Evolutionary conservation across 2,113 vertebrate genomes (phyloP), one percentile per base, ranked within the genome.

Genomic region (Malurus elegans): DNA sequence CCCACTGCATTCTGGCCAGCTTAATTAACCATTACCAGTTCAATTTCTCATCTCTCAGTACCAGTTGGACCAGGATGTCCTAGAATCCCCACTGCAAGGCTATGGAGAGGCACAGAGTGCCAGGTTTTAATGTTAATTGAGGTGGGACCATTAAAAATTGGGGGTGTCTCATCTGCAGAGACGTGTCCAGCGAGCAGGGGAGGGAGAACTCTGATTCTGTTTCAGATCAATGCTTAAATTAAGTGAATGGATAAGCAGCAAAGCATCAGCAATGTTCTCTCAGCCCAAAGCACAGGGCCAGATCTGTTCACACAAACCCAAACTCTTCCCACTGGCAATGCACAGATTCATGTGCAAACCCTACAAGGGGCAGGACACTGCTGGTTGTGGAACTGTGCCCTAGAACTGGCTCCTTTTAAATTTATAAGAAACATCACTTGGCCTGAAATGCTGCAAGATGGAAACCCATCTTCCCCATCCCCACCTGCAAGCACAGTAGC

Each of bases 401-500:
- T 48, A 28, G 15, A 90, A 88, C 4, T 38, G 58, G 18, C 64
- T 95, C 67, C 65, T 51, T 58, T 54, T 23, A 40, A 42, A 40
- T 17, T 70, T 62, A 86, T 57, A 75, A 78, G 47, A 80, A 79
- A 71, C 20, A 57, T 44, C 21, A 67, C 64, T 69, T 78, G 1
- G 4, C 78, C 71, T 93, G 69, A 74, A 95, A 89, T 12, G 51
- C 67, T 72, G 54, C n/a, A 5, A 83, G 88, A 80, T 81, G 84
- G 79, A 96, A 89, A 72, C 29, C 10, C 78, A 66, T 29, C 67
- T 88, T 89, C 75, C 75, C 83, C 83, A 84, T 74, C 83, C 87
- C 93, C 83, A 86, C 79, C 86, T 62, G 61, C 61, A 78, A 21
- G 66, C n/a, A 70, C 70, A 38, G 70, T 4, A 84, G 44, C 71